Evolutionary conservation across 2,888 invertebrate genomes (phyloP).

Genomic region (Agonum fuliginosum): DNA sequence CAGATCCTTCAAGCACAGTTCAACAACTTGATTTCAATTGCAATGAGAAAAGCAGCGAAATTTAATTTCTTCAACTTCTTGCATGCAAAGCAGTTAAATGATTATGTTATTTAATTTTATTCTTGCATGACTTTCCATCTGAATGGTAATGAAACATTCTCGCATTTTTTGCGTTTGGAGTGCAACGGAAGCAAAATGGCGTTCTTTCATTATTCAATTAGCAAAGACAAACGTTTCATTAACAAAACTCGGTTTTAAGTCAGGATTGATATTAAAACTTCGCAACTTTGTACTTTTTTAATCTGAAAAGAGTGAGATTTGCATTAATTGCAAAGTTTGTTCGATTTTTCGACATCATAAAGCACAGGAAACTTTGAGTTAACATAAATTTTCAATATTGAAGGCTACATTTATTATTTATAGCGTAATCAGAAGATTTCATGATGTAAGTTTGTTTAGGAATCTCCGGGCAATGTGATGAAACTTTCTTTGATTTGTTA

Average conservation of each 20-base stretch:
- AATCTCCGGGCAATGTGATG: too few species aligned
- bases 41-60: too few species aligned
- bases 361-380: not conserved
- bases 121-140: too few species aligned
- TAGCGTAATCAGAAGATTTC: constrained; percentile 19
- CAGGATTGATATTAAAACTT: constrained; percentile 38
- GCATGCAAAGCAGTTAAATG: too few species aligned
- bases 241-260: constrained; percentile 49
- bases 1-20: too few species aligned
- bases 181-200: not conserved
- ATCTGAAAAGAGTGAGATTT: constrained; percentile 10
- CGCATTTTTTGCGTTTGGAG: not conserved
- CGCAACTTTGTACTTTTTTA: constrained; percentile 25
- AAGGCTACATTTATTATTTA: constrained; percentile 25
- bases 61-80: too few species aligned
- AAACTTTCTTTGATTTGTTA: too few species aligned
- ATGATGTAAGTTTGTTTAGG: constrained; percentile 20
- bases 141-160: not conserved
- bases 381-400: constrained; percentile 34
- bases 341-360: constrained; percentile 1
- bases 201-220: constrained; percentile 44
- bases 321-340: constrained; percentile 26
- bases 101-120: too few species aligned
- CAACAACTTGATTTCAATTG: too few species aligned
- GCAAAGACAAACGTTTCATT: constrained; percentile 43